A percentile compares a stretch with the other conserved stretches of the same genome.
Evolutionary conservation across 2,888 invertebrate genomes (phyloP).

Genomic region (Thelaira solivaga): DNA sequence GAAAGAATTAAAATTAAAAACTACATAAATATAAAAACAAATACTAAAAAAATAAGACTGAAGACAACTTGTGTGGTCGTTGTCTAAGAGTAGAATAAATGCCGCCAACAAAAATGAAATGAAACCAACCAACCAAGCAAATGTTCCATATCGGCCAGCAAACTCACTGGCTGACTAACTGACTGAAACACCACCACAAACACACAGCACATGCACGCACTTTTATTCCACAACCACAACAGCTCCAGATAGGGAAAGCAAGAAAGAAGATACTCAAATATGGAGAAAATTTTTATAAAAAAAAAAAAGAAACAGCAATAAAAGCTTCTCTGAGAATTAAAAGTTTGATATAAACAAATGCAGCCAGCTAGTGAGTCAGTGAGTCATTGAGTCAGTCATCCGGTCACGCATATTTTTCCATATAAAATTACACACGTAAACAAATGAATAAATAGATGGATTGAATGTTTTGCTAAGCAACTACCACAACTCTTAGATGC

Average conservation of each 20-base stretch:
- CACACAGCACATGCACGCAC: background rate
- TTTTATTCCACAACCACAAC: constrained; percentile 8
- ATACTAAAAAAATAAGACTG: constrained; percentile 25
- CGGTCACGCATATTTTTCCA: constrained; percentile 33
- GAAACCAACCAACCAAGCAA: constrained; percentile 22
- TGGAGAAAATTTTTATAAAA: constrained; percentile 23
- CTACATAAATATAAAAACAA: constrained; percentile 1
- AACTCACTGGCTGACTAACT: background rate
- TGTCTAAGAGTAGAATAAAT: constrained; percentile 49
- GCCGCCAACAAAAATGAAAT: constrained; percentile 49
- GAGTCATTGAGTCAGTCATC: background rate
- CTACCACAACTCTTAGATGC: constrained; percentile 4
- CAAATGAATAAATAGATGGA: constrained; percentile 12
- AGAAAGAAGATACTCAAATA: constrained; percentile 31
- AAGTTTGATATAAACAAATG: constrained; percentile 47
- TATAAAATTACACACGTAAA: background rate
- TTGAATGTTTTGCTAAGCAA: constrained; percentile 20
- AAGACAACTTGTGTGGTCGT: constrained; percentile 50
- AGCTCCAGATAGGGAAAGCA: background rate
- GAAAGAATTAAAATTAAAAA: constrained; percentile 40
- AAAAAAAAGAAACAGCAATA: constrained; percentile 8
- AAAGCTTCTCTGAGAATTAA: constrained; percentile 33
- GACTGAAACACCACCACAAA: background rate
- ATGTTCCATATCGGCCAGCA: background rate
- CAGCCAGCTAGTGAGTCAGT: constrained; percentile 3